A percentile compares a stretch with the other conserved stretches of the same genome.
These are phyloP conservation scores for Nasua narica DNA, from an alignment of 2,797 vertebrate species.

Conservation along the genomic window DNA sequence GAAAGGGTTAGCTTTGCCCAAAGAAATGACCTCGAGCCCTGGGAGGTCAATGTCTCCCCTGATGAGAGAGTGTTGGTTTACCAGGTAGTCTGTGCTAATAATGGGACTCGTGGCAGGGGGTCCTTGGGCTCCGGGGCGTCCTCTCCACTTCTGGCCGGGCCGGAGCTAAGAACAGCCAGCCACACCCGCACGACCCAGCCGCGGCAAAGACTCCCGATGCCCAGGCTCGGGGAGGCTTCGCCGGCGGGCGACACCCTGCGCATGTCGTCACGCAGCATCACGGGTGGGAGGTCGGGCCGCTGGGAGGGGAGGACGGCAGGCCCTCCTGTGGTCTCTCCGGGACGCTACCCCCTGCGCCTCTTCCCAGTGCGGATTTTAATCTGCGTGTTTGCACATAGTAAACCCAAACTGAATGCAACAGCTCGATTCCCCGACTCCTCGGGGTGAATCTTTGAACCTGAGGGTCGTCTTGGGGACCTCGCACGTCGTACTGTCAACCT, in stretches of 20 bases:
- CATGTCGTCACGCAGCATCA: rapidly evolving
- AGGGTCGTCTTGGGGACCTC: background rate
- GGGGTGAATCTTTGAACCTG: background rate
- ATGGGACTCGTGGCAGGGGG: background rate
- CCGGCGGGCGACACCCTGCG: rapidly evolving
- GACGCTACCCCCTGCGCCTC: rapidly evolving
- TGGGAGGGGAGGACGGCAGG: background rate
- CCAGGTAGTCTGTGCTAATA: background rate
- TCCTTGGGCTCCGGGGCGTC: too few relatives aligned
- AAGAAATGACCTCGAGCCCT: too few relatives aligned
- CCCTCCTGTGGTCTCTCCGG: background rate
- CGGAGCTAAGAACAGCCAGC: background rate
- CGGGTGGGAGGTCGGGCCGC: background rate
- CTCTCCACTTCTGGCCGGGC: background rate
- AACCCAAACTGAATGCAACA: rapidly evolving
- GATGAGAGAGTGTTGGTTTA: background rate
- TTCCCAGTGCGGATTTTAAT: rapidly evolving
- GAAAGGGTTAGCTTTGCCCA: background rate
- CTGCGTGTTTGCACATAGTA: too few relatives aligned
- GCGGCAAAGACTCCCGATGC: background rate
- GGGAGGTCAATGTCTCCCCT: too few relatives aligned
- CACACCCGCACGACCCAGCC: too few relatives aligned
- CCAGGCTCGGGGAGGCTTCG: background rate
- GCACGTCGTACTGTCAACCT: rapidly evolving
- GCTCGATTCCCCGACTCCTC: background rate